A percentile compares a stretch with the other conserved stretches of the same genome.
Conservation (phyloP, 2,888 invertebrate species). For the Machimus atricapillus region DNA sequence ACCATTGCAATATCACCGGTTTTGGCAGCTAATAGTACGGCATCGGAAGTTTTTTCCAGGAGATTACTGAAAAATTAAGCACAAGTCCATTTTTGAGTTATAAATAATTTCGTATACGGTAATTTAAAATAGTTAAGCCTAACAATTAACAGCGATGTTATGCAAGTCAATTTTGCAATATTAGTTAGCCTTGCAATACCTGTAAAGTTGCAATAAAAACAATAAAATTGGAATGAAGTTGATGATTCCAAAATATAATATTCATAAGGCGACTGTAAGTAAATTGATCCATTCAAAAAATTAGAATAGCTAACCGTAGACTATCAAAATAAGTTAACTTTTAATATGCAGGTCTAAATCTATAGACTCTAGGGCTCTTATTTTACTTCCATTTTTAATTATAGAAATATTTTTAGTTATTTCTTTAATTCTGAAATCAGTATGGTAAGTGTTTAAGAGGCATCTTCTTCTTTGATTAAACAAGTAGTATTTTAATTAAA, state of each 20-base stretch:
- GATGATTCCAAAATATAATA: not conserved
- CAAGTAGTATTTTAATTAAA: no score
- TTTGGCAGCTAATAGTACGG: constrained; percentile 83
- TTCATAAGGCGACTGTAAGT: not conserved
- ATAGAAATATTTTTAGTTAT: no score
- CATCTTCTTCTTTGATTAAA: no score
- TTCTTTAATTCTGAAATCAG: no score
- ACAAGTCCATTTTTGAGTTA: not conserved
- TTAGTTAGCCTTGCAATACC: not conserved
- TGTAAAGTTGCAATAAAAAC: not conserved
- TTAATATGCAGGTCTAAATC: no score
- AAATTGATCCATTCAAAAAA: not conserved
- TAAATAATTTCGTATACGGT: not conserved
- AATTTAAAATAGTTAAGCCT: not conserved
- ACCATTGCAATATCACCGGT: constrained; percentile 81
- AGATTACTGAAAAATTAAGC: constrained; percentile 72
- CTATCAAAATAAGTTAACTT: no score
- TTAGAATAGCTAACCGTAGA: no score
- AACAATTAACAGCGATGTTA: constrained; percentile 35
- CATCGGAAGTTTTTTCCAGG: constrained; percentile 82
- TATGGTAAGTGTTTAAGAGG: no score
- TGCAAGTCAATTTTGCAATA: not conserved
- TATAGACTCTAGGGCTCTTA: no score
- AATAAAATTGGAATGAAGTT: not conserved
- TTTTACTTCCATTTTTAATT: no score